Evolutionary conservation across 2,888 invertebrate genomes (phyloP).

Genomic region (Schrankia costaestrigalis): DNA sequence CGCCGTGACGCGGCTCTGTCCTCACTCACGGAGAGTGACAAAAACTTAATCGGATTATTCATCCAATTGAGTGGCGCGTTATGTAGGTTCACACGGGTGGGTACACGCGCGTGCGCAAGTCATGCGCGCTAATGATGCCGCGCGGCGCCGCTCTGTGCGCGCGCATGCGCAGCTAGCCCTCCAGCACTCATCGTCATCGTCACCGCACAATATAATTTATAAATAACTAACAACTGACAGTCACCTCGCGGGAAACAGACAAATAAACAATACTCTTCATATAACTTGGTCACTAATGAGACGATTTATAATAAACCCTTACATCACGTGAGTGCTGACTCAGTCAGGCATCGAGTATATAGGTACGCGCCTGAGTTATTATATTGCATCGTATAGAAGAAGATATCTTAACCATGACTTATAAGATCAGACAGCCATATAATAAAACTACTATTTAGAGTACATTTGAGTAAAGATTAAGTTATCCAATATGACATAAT

Average conservation of each 20-base stretch:
- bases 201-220: no score
- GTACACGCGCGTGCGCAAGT: constrained; percentile 37
- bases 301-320: neutral
- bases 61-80: constrained; percentile 25
- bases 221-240: constrained; percentile 18
- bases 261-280: constrained; percentile 12
- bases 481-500: no score
- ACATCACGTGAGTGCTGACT: no score
- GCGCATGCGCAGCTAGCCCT: constrained; percentile 21
- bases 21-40: constrained; percentile 25
- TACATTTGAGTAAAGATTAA: no score
- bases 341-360: no score
- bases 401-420: no score
- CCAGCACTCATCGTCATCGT: no score
- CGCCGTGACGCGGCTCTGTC: constrained; percentile 1
- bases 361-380: no score
- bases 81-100: constrained; percentile 19
- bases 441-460: no score
- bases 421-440: no score
- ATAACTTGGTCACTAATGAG: constrained; percentile 3
- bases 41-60: constrained; percentile 42
- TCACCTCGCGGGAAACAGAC: constrained; percentile 14
- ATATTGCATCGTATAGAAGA: no score
- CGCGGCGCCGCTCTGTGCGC: constrained; percentile 15
- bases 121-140: constrained; percentile 43